These are phyloP conservation scores for Tipula vernalis DNA, from an alignment of 2,888 invertebrate species.

Conservation along the genomic window DNA sequence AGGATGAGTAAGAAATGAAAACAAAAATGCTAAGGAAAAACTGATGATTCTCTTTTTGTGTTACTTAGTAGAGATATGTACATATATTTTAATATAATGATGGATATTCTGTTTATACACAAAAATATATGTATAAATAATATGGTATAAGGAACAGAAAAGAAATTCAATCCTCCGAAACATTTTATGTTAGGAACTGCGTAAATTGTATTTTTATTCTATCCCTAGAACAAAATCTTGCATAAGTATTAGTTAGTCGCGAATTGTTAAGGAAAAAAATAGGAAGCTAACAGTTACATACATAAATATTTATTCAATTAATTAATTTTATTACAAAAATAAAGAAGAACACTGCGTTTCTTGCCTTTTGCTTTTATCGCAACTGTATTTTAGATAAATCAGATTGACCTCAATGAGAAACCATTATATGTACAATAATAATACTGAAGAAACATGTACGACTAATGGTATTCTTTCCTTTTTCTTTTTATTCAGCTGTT, in stretches of 20 bases:
- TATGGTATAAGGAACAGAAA: background rate
- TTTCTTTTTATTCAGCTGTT: background rate
- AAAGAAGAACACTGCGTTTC: background rate
- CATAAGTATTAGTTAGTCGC: background rate
- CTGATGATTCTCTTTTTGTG: background rate
- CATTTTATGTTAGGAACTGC: background rate
- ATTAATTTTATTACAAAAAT: background rate
- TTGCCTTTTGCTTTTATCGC: background rate
- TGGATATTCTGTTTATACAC: background rate
- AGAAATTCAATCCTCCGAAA: background rate
- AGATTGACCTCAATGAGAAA: background rate
- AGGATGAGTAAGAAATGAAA: slow-evolving; percentile 4
- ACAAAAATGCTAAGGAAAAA: background rate
- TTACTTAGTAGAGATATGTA: background rate
- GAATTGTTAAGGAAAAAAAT: background rate
- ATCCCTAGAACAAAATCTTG: background rate
- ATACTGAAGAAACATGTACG: background rate
- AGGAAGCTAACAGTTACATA: background rate
- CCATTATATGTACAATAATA: background rate
- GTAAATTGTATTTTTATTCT: background rate
- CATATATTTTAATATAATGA: background rate
- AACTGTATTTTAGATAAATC: background rate
- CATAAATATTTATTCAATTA: background rate
- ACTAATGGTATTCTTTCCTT: background rate
- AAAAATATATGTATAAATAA: background rate